phyloP scores from a whole-genome alignment of 2,113 vertebrate species.

The Atlantisia rogersi region DNA sequence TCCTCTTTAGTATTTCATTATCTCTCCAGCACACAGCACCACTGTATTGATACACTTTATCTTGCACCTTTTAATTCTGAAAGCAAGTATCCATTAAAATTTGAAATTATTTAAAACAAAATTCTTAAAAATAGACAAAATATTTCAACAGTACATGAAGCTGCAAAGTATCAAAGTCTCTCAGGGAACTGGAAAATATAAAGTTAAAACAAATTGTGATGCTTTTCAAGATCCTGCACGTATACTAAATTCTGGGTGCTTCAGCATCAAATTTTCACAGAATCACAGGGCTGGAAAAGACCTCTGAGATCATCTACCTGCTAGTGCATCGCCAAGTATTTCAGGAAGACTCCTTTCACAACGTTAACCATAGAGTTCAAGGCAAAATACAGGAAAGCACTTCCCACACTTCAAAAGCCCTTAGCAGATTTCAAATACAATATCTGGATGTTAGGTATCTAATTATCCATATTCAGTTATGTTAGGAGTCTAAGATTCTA shows the following conservation, averaged over 20 bases:
- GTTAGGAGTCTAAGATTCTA: too few relatives aligned
- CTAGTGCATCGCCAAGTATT: background rate
- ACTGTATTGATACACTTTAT: background rate
- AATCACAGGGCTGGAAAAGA: too few relatives aligned
- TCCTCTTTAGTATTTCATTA: slow-evolving; percentile 19
- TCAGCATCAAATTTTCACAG: background rate
- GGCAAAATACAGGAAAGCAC: background rate
- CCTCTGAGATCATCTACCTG: background rate
- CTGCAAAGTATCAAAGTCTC: background rate
- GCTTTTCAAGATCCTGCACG: background rate
- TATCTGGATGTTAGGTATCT: too few relatives aligned
- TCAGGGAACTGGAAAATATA: background rate
- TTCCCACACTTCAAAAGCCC: background rate
- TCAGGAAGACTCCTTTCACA: background rate
- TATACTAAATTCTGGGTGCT: background rate
- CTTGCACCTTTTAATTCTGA: background rate
- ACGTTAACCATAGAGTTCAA: background rate
- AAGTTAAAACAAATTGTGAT: background rate
- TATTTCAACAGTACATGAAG: background rate
- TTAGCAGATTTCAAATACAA: background rate
- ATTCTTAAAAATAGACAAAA: background rate
- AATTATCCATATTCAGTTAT: background rate
- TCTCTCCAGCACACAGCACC: background rate
- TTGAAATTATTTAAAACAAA: slow-evolving; percentile 2
- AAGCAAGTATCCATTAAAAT: background rate